Base-by-base conservation (phyloP, 2,113 vertebrate genomes). In the Salvator merianae region DNA sequence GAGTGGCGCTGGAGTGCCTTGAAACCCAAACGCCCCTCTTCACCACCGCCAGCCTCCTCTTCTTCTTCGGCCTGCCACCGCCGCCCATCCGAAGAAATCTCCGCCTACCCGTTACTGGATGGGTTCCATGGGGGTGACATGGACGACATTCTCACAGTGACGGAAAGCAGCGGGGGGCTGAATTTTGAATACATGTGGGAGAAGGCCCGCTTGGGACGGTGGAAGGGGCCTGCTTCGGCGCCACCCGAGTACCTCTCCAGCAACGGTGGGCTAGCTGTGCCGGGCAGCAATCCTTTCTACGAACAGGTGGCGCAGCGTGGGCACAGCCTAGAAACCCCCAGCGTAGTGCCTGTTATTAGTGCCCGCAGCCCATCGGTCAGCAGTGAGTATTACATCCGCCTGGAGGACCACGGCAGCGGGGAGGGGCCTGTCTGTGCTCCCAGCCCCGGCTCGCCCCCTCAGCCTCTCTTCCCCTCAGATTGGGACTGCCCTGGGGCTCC, bases 121-220 rank as follows among this genome's bases (percentile, higher is more conserved):
- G 92, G 93, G 81, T 94, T 95, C 86, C 93, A 95, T 68, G 24
- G 97, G 93, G 3, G 93, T 24, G 98, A 98, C 90, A 94, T 97
- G 1, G 98, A 98, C 0, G 97, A 98, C 71, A 97, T 98, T 76
- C 95, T 98, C 72, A 98, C 97, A 0, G 97, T 98, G 73, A 98
- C 98, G 0, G 98, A 98, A 91, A 98, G 97, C 79, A 98, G 98
- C 93, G 97, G 97, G 72, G 98, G 98, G 24, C 96, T 98, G 92
- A 98, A 97, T 92, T 98, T 98, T 84, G 97, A 98, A 89, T 98
- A 97, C 94, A 97, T 98, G 91, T 98, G 97, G 97, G 98, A 98
- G 90, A 98, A 97, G 90, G 97, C 97, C 26, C 95, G 97, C 30
- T 95, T 97, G 20, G 97, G 97, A 50, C 94, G 96, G 0, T 93